phyloP scores from a whole-genome alignment of 2,797 vertebrate species.

The Sardinella longiceps region DNA sequence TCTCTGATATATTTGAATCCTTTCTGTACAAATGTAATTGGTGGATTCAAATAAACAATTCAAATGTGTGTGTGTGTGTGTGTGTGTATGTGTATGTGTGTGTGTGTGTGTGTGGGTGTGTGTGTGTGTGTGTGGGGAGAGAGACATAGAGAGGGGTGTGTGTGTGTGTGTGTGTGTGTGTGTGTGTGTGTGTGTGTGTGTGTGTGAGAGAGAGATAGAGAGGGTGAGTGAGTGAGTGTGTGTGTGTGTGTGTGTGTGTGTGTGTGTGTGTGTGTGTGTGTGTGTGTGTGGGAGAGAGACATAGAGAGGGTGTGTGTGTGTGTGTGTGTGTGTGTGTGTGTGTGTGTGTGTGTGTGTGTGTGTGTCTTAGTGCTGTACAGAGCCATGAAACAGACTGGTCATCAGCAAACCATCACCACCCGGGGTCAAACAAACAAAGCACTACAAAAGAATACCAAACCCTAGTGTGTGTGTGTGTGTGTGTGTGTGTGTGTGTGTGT shows the following conservation, averaged over 20 bases:
- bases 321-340: neutral
- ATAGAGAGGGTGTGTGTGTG: too few species aligned
- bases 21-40: too few species aligned
- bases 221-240: neutral
- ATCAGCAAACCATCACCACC: neutral
- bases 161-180: neutral
- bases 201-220: too few species aligned
- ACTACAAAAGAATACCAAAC: neutral
- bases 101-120: too few species aligned
- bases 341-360: neutral
- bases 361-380: neutral
- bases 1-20: too few species aligned
- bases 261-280: constrained; percentile 7
- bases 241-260: neutral
- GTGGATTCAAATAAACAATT: too few species aligned
- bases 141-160: too few species aligned
- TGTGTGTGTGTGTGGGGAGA: too few species aligned
- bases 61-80: too few species aligned
- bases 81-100: too few species aligned
- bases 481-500: constrained; percentile 30
- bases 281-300: neutral
- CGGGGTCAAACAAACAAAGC: neutral
- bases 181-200: neutral
- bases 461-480: neutral
- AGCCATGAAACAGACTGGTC: neutral